A percentile compares a stretch with the other conserved stretches of the same genome.
These are phyloP conservation scores for Chymomyza caudatula DNA, from an alignment of 2,888 invertebrate genomes.

Conservation along the genomic window DNA sequence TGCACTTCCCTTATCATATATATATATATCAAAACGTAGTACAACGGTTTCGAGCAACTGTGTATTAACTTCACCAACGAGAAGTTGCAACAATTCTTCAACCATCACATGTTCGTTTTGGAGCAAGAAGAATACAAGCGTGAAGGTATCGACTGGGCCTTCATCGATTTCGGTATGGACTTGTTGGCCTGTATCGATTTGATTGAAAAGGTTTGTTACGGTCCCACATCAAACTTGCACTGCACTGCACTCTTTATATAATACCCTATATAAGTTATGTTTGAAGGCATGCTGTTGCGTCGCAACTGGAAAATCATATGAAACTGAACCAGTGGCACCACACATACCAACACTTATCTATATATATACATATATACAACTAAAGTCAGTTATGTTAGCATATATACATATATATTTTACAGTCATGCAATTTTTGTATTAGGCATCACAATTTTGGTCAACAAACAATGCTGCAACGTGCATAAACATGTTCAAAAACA, in stretches of 20 bases:
- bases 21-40: constrained; percentile 80
- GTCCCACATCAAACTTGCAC: background rate
- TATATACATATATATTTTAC: constrained; percentile 37
- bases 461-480: background rate
- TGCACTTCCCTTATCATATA: background rate
- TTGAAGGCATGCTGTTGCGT: constrained; percentile 1
- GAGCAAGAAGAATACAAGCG: constrained; percentile 99
- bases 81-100: constrained; percentile 99
- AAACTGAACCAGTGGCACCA: constrained; percentile 51
- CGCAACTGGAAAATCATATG: constrained; percentile 49
- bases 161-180: constrained; percentile 99
- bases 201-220: constrained; percentile 91
- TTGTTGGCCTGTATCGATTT: constrained; percentile 98
- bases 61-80: constrained; percentile 99
- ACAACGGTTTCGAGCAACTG: constrained; percentile 99
- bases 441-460: constrained; percentile 21
- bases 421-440: constrained; percentile 21
- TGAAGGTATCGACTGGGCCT: constrained; percentile 98
- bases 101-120: constrained; percentile 99
- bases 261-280: constrained; percentile 32
- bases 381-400: too few relatives aligned
- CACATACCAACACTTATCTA: constrained; percentile 36
- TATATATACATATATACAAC: constrained; percentile 26
- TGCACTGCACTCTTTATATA: constrained; percentile 11
- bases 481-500: too few relatives aligned